phyloP scores from a whole-genome alignment of 1,140 invertebrate genomes.

The Ostrea denselamellosa region DNA sequence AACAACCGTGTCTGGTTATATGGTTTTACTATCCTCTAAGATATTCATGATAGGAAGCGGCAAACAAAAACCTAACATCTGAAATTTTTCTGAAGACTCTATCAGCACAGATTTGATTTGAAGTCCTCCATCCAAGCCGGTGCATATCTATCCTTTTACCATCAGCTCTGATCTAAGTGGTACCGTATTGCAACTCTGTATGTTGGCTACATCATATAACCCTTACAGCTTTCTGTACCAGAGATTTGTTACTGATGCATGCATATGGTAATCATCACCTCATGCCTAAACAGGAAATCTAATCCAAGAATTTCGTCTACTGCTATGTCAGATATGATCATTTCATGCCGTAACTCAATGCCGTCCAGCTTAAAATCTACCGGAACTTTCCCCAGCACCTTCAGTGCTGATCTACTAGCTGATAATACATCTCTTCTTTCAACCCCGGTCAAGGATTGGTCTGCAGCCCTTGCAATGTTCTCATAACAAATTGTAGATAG shows the following conservation, averaged over 20 bases:
- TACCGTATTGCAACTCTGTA: not conserved
- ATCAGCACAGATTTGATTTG: not conserved
- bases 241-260: not conserved
- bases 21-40: slow-evolving; percentile 3
- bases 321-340: slow-evolving; percentile 35
- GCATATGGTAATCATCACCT: not conserved
- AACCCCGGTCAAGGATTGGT: not conserved
- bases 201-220: slow-evolving; percentile 3
- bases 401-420: not conserved
- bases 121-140: not conserved
- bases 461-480: not conserved
- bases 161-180: not conserved
- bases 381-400: not conserved
- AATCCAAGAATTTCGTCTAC: slow-evolving; percentile 44
- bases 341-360: not conserved
- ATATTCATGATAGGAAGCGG: slow-evolving; percentile 48
- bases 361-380: not conserved
- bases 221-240: slow-evolving; percentile 16
- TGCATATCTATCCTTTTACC: not conserved
- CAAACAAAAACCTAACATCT: not conserved
- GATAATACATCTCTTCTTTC: slow-evolving; percentile 30
- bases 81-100: slow-evolving; percentile 8
- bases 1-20: slow-evolving; percentile 35
- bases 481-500: slow-evolving; percentile 29
- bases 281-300: slow-evolving; percentile 22